Evolutionary conservation across 2,797 vertebrate genomes (phyloP).

Genomic region (Anolis apletophallus): DNA sequence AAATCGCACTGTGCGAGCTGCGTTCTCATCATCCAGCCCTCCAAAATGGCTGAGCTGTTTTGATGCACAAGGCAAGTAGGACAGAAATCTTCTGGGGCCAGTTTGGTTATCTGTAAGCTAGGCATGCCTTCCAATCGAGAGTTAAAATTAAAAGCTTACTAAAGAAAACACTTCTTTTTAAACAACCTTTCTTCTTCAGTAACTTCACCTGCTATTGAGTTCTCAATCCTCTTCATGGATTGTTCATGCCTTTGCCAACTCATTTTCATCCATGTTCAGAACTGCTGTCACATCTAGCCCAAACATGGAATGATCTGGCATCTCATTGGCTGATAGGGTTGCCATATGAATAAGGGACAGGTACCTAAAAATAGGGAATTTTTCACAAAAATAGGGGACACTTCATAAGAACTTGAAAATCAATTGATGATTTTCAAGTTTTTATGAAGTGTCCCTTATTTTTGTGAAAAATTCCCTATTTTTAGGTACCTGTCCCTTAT

Average conservation of each 20-base stretch:
- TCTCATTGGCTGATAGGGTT: neutral
- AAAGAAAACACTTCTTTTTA: neutral
- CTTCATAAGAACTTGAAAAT: too few relatives aligned
- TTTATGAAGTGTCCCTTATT: too few relatives aligned
- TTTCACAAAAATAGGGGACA: too few relatives aligned
- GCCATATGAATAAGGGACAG: too few relatives aligned
- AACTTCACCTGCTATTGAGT: neutral
- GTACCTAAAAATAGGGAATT: too few relatives aligned
- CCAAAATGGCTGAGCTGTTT: neutral
- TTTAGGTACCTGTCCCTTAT: too few relatives aligned
- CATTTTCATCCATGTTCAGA: neutral
- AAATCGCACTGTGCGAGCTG: slow-evolving; percentile 24
- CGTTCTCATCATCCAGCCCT: neutral
- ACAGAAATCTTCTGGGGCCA: neutral
- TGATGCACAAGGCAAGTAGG: neutral
- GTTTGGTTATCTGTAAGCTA: neutral
- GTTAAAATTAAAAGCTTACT: neutral
- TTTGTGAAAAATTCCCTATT: too few relatives aligned
- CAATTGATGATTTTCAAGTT: too few relatives aligned
- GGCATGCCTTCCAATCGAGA: neutral
- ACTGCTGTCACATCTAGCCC: neutral
- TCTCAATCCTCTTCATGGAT: neutral
- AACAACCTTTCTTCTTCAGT: neutral
- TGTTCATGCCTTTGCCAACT: neutral
- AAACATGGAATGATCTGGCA: neutral